These are phyloP conservation scores for Hydrophis major DNA, from an alignment of 2,797 vertebrate genomes.

Conservation along the genomic window DNA sequence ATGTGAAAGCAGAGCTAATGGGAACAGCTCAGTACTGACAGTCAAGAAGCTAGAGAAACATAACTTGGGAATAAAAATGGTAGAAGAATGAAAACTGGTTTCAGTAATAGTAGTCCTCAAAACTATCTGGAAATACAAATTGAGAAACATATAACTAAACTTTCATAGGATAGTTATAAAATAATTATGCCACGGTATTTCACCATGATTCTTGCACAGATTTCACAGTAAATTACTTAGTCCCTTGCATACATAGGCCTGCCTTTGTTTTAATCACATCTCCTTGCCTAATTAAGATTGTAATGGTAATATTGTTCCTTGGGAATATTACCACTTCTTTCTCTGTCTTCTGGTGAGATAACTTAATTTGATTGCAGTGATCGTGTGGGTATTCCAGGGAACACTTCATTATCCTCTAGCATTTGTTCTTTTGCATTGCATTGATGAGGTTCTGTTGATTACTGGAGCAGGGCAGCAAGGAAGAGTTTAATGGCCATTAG, in stretches of 20 bases:
- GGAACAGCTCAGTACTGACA: neutral
- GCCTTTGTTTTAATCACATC: conserved; percentile 13
- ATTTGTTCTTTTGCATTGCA: conserved; percentile 10
- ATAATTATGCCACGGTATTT: neutral
- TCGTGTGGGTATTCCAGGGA: conserved; percentile 14
- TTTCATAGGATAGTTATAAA: neutral
- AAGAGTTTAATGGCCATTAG: conserved; percentile 9
- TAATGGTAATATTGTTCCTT: conserved; percentile 8
- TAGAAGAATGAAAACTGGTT: neutral
- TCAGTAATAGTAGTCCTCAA: neutral
- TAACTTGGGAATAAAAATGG: neutral
- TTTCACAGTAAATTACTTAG: neutral
- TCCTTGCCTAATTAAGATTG: conserved; percentile 15
- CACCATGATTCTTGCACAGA: neutral
- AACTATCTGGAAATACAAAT: neutral
- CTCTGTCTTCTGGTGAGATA: conserved; percentile 15
- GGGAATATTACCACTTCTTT: conserved; percentile 1
- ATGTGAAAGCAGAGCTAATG: neutral
- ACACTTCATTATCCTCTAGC: conserved; percentile 25
- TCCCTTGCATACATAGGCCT: neutral
- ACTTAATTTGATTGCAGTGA: conserved; percentile 31
- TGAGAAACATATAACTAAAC: neutral
- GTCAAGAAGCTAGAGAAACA: neutral
- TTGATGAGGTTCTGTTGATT: conserved; percentile 16
- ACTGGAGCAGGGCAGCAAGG: neutral